phyloP scores from a whole-genome alignment of 1,140 invertebrate genomes.

The Eupristina koningsbergeri region DNA sequence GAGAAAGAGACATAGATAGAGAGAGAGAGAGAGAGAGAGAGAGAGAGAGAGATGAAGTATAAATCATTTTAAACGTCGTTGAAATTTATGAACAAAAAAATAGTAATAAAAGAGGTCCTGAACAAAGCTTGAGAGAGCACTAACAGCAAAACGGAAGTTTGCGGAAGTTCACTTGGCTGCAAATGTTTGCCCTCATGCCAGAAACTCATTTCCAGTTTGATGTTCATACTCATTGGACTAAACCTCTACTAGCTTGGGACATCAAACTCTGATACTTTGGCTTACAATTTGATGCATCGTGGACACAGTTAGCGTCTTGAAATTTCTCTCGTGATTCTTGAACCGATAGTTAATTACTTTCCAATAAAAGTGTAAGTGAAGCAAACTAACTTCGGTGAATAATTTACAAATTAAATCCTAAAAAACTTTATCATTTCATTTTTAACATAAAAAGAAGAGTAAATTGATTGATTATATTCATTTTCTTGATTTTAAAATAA shows the following conservation, averaged over 20 bases:
- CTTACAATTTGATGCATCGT: constrained; percentile 3
- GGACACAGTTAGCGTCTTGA: neutral
- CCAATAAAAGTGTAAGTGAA: neutral
- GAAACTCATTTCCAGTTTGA: constrained; percentile 44
- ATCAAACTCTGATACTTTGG: constrained; percentile 1
- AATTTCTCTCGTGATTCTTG: constrained; percentile 14
- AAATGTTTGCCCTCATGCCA: constrained; percentile 34
- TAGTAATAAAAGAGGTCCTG: too few species aligned
- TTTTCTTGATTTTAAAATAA: neutral
- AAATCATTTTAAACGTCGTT: neutral
- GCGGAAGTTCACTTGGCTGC: constrained; percentile 23
- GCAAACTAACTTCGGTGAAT: neutral
- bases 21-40: too few species aligned
- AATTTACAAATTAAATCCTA: neutral
- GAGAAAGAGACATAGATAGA: too few species aligned
- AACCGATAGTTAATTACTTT: neutral
- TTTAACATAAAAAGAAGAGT: neutral
- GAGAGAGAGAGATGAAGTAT: neutral
- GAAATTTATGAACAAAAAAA: neutral
- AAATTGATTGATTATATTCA: neutral
- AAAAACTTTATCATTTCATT: neutral
- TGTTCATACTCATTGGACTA: constrained; percentile 27
- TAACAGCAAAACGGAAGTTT: neutral
- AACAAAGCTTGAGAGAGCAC: neutral
- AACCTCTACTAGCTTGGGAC: neutral